Base-by-base conservation (phyloP, 2,888 invertebrate genomes). In the Prosapia bicincta region DNA sequence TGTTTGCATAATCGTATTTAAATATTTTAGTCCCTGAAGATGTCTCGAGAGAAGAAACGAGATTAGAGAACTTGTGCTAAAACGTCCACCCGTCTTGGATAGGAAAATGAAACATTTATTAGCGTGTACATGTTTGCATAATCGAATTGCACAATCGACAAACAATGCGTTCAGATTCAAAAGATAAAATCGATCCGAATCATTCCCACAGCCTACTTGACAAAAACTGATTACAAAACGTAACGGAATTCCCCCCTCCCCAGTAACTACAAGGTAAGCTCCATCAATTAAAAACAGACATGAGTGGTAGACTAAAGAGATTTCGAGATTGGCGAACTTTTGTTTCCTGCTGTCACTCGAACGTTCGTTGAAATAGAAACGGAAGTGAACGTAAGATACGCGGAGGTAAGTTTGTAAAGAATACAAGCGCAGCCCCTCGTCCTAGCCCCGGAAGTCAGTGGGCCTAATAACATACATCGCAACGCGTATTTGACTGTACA, bases 381-480 rank as follows among this genome's bases (percentile, higher is more conserved):
- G 54, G 54, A 54, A 54, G 54, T 54, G 20, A 20, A 20, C n/a
- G n/a, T 54, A 54, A 54, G 54, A 54, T 54, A 54, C 54, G 54
- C n/a, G 54, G 54, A 54, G 54, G 54, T 54, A 54, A 54, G 54
- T 54, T 54, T 54, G 54, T 54, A 54, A 54, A 54, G 54, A 54
- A 54, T 54, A 13, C 54, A 54, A 54, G 20, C n/a, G 54, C 54
- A 20, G 54, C 54, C 54, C 54, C 54, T 54, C 20, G 54, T 54
- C 13, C 30, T 30, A 66, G 65, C 43, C 74, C 74, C 74, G 74
- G 74, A 74, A 71, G 71, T 71, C 38, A 71, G 69, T 71, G 72
- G 69, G 74, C 73, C 76, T 76, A 76, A 76, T 76, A 76, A 76
- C 74, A 76, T 69, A 76, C 76, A 76, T 76, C 74, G 70, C 38